phyloP scores from a whole-genome alignment of 2,888 invertebrate genomes.

The Chrysolina haemoptera region DNA sequence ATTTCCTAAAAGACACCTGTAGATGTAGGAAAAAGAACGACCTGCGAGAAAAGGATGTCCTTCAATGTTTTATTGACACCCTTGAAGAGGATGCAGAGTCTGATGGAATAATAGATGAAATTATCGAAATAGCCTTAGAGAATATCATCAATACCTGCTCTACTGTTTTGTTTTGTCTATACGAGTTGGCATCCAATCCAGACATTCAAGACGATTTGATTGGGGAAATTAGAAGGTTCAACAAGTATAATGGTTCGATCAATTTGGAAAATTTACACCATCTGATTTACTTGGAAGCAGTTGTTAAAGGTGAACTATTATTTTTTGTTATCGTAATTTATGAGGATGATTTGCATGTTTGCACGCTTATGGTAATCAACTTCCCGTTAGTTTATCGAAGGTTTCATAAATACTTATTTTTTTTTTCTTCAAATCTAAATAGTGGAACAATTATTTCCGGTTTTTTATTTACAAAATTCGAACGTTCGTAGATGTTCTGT shows the following conservation, averaged over 20 bases:
- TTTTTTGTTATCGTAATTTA: constrained; percentile 3
- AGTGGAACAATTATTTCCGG: no score
- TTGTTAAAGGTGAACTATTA: constrained; percentile 50
- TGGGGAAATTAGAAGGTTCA: constrained; percentile 54
- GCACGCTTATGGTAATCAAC: neutral
- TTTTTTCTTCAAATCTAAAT: no score
- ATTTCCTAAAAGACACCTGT: constrained; percentile 36
- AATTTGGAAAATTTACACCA: constrained; percentile 42
- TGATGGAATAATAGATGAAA: constrained; percentile 27
- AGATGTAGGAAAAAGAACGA: constrained; percentile 52
- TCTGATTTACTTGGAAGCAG: constrained; percentile 49
- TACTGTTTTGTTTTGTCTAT: constrained; percentile 48
- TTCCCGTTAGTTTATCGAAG: neutral
- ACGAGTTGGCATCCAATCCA: constrained; percentile 52
- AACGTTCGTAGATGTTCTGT: no score
- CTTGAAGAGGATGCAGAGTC: constrained; percentile 32
- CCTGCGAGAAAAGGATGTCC: constrained; percentile 44
- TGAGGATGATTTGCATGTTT: neutral
- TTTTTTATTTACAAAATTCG: no score
- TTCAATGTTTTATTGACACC: constrained; percentile 47
- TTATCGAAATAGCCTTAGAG: constrained; percentile 48
- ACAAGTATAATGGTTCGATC: constrained; percentile 43
- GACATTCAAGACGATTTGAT: constrained; percentile 55
- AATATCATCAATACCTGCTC: constrained; percentile 44
- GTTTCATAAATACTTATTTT: no score